Base-by-base conservation (phyloP, 2,888 invertebrate species). In the Ernsta delagoae region DNA sequence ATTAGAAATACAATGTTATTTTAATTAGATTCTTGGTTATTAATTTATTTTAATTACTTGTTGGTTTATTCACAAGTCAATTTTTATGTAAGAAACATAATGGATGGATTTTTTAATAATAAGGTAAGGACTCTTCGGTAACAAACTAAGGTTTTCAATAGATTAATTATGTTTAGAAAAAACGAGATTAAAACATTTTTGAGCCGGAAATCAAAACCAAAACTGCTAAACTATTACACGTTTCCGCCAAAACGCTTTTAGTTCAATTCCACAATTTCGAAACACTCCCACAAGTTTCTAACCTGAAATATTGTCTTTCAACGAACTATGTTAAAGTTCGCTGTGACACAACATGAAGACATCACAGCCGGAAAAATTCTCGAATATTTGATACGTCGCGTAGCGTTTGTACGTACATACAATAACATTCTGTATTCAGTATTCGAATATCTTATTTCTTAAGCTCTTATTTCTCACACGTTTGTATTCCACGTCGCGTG, bases 401-500 rank as follows among this genome's bases (percentile, higher is more conserved):
- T 50, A 31, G 36, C 67, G 62, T 64, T 34, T 59, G 39, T 59
- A 63, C 45, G 24, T 59, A 63, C 45, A 57, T 50, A 70, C 59
- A 70, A 70, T 70, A 70, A 70, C 54, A 70, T 54, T 54, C 59
- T n/a, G 64, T 59, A 69, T 69, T 64, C 69, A 53, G 41, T 64
- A 64, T 59, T 34, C 59, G 69, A 64, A 69, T 64, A 64, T 69
- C 64, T 69, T 69, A 54, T 64, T 69, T 64, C 64, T 54, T 69
- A 69, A 64, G 69, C 69, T 69, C 59, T 59, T 69, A 69, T 69
- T 63, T 69, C 69, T 63, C 59, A 41, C 69, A 69, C 69, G 69
- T 63, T 59, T 69, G 69, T 69, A 64, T 59, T 69, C 41, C 16
- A 1, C 59, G 53, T 69, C 63, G 53, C 63, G 63, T 43, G 69